Evolutionary conservation across 2,888 invertebrate genomes (phyloP).

Genomic region (Ganaspis brasiliensis): DNA sequence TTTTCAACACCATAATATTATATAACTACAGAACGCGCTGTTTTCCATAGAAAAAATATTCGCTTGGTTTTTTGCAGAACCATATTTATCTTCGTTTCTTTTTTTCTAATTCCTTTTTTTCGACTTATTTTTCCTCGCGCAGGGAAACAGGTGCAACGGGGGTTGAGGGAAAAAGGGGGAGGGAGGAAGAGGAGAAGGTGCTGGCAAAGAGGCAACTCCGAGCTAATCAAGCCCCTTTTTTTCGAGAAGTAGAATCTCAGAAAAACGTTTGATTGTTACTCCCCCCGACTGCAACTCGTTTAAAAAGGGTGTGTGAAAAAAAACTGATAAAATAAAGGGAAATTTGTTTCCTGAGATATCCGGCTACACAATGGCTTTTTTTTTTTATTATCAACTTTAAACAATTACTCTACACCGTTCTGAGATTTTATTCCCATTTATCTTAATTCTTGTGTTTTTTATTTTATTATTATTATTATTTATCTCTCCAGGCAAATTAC

Average conservation of each 20-base stretch:
- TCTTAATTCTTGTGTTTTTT: not conserved
- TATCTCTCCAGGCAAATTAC: not conserved
- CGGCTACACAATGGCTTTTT: constrained; percentile 30
- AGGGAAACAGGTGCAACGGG: constrained; percentile 37
- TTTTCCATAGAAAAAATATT: constrained; percentile 65
- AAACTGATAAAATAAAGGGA: not conserved
- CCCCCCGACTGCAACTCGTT: constrained; percentile 23
- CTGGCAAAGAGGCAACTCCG: constrained; percentile 1
- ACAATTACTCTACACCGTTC: constrained; percentile 26
- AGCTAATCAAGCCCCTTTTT: constrained; percentile 23
- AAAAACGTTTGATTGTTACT: constrained; percentile 20
- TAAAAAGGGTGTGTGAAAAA: constrained; percentile 17
- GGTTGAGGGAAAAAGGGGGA: not conserved
- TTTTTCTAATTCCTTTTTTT: constrained; percentile 54
- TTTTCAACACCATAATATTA: constrained; percentile 22
- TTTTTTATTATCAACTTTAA: constrained; percentile 15
- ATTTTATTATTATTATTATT: not conserved
- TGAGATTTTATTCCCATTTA: constrained; percentile 16
- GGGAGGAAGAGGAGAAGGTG: constrained; percentile 1
- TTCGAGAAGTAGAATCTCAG: constrained; percentile 36
- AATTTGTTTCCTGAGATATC: constrained; percentile 27
- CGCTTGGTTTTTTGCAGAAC: constrained; percentile 20
- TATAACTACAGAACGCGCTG: constrained; percentile 53
- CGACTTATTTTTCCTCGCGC: constrained; percentile 43
- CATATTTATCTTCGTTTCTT: constrained; percentile 55